Percentiles rank a stretch among this genome's conserved stretches.
These are phyloP conservation scores for Hermetia illucens DNA, from an alignment of 1,140 invertebrate genomes.

Conservation along the genomic window DNA sequence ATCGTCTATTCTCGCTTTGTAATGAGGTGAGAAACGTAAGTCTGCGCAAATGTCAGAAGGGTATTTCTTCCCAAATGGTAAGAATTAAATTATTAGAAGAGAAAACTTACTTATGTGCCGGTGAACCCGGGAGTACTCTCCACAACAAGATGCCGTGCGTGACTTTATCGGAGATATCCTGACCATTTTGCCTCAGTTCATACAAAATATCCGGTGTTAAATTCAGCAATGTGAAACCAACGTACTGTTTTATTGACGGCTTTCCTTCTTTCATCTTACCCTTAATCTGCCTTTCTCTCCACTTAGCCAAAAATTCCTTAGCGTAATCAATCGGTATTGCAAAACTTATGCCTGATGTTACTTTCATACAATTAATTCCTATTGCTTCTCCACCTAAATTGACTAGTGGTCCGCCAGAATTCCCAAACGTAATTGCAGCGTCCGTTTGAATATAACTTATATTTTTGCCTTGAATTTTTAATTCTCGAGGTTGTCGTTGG, in stretches of 20 bases:
- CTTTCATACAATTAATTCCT: slow-evolving; percentile 93
- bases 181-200: slow-evolving; percentile 49
- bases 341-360: slow-evolving; percentile 82
- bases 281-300: slow-evolving; percentile 32
- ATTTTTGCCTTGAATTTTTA: slow-evolving; percentile 61
- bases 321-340: slow-evolving; percentile 90
- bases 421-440: slow-evolving; percentile 88
- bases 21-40: too few relatives aligned
- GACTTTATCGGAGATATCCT: slow-evolving; percentile 40
- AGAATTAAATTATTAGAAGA: too few relatives aligned
- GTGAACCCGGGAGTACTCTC: slow-evolving; percentile 72
- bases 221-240: slow-evolving; percentile 80
- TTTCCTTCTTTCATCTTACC: slow-evolving; percentile 22
- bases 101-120: slow-evolving; percentile 64
- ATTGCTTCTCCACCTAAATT: slow-evolving; percentile 90
- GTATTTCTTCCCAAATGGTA: too few relatives aligned
- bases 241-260: slow-evolving; percentile 41
- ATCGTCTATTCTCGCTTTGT: too few relatives aligned
- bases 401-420: slow-evolving; percentile 85
- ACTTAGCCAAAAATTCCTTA: slow-evolving; percentile 63
- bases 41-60: too few relatives aligned
- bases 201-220: slow-evolving; percentile 60
- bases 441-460: slow-evolving; percentile 93
- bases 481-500: slow-evolving; percentile 58
- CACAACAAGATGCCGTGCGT: slow-evolving; percentile 68